Base-by-base conservation (phyloP, 2,797 vertebrate genomes). In the Cetoscarus ocellatus region DNA sequence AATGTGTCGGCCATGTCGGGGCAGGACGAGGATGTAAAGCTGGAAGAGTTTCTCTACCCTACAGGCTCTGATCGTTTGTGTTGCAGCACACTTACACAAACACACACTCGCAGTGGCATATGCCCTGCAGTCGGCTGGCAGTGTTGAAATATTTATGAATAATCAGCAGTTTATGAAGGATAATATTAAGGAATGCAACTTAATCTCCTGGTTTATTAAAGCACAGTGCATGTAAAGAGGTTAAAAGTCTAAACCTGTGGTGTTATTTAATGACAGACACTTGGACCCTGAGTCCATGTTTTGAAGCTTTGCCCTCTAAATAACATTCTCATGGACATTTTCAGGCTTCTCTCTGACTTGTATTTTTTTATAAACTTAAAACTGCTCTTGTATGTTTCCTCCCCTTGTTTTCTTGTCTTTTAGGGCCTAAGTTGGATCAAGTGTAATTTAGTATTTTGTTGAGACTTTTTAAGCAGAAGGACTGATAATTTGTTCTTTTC, bases 1-100 rank as follows among this genome's bases (percentile, higher is more conserved):
- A 85, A 79, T 77, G 76, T 72, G 48, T 47, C 12, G 44, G 71
- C 69, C 81, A 44, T 88, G 76, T 82, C 52, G 6, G 39, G 67
- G 79, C 84, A 86, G 49, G 81, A 82, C 45, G 9, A 43, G 58
- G 61, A 71, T 64, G 50, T 64, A 75, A 70, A 80, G 17, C 27
- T 79, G 11, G 52, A 54, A 54, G 57, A 60, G 54, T 71, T 65
- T 66, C 17, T 62, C 53, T 65, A n/a, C 57, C 50, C 71, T 69
- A 8, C 35, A 70, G 60, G 47, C 40, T 59, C 34, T 35, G 6
- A 39, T 61, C 48, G 3, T 5, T 27, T 6, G 1, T 38, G 15
- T 39, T 67, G 47, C 59, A 71, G 4, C 51, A 73, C 17, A 55
- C 47, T 27, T 35, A 74, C 45, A 70, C 17, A 56, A 15, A 68